Base-by-base conservation (phyloP, 2,113 vertebrate genomes). In the Panthera uncia region DNA sequence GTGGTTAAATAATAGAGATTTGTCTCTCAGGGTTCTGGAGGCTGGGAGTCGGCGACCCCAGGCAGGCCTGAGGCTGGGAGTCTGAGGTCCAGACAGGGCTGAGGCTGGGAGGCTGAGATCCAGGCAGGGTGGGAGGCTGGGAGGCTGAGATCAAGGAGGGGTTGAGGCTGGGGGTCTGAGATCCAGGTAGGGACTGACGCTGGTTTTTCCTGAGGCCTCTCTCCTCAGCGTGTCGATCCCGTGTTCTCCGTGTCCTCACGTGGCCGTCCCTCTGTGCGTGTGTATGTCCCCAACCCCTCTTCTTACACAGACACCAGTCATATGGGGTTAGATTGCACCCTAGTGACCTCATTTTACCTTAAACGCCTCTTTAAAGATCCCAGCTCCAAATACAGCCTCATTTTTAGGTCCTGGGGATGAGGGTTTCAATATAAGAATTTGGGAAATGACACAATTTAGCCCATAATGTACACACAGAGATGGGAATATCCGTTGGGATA, bases 221-320 rank as follows among this genome's bases (percentile, higher is more conserved):
- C 50, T 19, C 31, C 21, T 57, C 1, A 21, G 4, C 0, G 4
- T 57, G 16, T 10, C 27, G 31, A 83, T 2, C 1, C 19, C 0
- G 0, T 33, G 31, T n/a, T n/a, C 52, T 73, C 21, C 5, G 38
- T 29, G 52, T 63, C 52, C 31, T 48, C 4, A 63, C 38, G 0
- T 2, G 29, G 23, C 27, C 10, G 0, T 45, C 65, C 48, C 27
- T 84, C 61, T 29, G 33, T 69, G 33, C 8, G 2, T 12, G 65
- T 69, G 21, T 69, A 23, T 36, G 66, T 36, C 21, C 65, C 52
- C 4, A 52, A 4, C 11, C 11, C 18, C 33, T 52, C 23, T 52
- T 38, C 89, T 80, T 50, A 31, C 36, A 61, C 50, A 1, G 50
- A 55, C 36, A 3, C 71, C 13, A 15, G 73, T 78, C 13, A 4